These are phyloP conservation scores for Naja naja DNA, from an alignment of 2,113 vertebrate genomes.

Conservation along the genomic window DNA sequence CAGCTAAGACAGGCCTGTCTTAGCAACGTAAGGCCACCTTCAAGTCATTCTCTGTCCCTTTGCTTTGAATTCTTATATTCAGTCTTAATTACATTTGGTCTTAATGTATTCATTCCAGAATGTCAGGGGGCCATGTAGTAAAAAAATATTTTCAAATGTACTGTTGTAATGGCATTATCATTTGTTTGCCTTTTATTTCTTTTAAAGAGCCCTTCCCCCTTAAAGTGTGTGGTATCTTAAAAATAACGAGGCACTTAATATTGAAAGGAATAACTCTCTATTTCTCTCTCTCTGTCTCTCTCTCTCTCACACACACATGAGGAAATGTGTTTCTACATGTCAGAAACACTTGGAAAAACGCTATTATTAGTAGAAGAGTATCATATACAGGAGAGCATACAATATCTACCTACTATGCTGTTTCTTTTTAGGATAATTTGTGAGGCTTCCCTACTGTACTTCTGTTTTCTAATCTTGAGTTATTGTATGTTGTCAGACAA, in stretches of 20 bases:
- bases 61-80: conserved; percentile 80
- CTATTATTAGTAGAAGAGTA: not conserved
- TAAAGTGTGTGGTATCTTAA: conserved; percentile 49
- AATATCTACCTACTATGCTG: not conserved
- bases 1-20: conserved; percentile 73
- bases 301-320: not conserved
- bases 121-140: conserved; percentile 86
- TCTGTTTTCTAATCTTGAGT: not conserved
- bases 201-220: conserved; percentile 39
- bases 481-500: not conserved
- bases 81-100: conserved; percentile 85
- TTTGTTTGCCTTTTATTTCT: conserved; percentile 52
- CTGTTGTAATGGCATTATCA: conserved; percentile 86
- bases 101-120: conserved; percentile 97
- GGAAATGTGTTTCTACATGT: not conserved
- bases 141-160: conserved; percentile 73
- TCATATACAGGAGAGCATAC: not conserved
- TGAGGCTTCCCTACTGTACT: not conserved
- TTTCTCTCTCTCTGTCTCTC: not conserved
- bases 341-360: not conserved
- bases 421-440: not conserved
- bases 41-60: conserved; percentile 68
- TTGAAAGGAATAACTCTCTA: conserved; percentile 54
- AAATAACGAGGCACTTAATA: conserved; percentile 64
- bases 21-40: conserved; percentile 67